phyloP scores from a whole-genome alignment of 2,113 vertebrate species.

The Triplophysa tibetana region DNA sequence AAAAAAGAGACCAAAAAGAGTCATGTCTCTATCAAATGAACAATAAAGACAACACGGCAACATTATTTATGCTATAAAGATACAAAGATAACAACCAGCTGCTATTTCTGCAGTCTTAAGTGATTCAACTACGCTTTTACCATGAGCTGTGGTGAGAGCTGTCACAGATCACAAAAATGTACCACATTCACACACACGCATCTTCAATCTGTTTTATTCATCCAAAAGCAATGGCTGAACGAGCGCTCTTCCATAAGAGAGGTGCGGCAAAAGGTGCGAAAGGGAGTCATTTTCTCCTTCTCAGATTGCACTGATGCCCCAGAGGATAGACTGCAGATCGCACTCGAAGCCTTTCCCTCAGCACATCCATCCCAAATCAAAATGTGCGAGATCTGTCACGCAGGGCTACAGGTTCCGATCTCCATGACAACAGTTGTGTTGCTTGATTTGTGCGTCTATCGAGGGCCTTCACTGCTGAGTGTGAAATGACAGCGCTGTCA shows the following conservation, averaged over 20 bases:
- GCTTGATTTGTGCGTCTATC: constrained; percentile 16
- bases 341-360: constrained; percentile 14
- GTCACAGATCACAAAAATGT: constrained; percentile 15
- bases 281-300: constrained; percentile 39
- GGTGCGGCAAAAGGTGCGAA: constrained; percentile 27
- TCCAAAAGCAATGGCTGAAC: constrained; percentile 23
- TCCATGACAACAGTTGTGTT: constrained; percentile 37
- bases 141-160: constrained; percentile 12
- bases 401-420: constrained; percentile 14
- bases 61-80: neutral
- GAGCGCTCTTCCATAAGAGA: constrained; percentile 21
- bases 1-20: too few species aligned
- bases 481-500: neutral
- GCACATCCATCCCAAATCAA: constrained; percentile 23
- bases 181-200: constrained; percentile 25
- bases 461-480: neutral
- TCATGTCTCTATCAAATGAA: constrained; percentile 8
- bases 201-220: constrained; percentile 36
- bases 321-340: constrained; percentile 6
- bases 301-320: constrained; percentile 33
- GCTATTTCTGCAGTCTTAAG: constrained; percentile 6
- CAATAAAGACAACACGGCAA: constrained; percentile 8
- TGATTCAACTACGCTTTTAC: constrained; percentile 18
- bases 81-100: constrained; percentile 16
- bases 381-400: constrained; percentile 1